Conservation (phyloP, 2,888 invertebrate species). For the Argyresthia albistria region DNA sequence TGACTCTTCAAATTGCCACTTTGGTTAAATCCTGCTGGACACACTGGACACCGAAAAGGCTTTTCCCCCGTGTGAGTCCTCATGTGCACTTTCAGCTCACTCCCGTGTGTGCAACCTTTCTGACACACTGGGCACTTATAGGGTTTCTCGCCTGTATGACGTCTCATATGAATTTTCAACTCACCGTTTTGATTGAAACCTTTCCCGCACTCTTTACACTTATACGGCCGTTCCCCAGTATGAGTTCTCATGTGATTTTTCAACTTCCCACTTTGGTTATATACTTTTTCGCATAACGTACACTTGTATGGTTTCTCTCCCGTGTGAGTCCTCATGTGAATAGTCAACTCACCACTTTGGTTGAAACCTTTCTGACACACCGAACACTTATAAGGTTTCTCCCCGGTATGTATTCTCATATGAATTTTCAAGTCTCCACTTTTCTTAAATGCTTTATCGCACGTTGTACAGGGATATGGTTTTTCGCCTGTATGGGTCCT, state of each 20-base stretch:
- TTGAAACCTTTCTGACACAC: not conserved
- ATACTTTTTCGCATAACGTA: not conserved
- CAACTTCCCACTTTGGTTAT: not conserved
- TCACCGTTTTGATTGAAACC: not conserved
- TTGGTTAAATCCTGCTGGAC: not conserved
- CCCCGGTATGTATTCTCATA: not conserved
- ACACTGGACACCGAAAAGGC: not conserved
- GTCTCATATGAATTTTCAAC: not conserved
- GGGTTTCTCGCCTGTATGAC: not conserved
- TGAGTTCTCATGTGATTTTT: not conserved
- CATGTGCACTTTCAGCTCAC: not conserved
- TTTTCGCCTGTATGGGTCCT: not conserved
- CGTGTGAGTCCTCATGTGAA: not conserved
- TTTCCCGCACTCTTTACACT: not conserved
- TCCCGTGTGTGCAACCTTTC: not conserved
- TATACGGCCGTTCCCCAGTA: not conserved
- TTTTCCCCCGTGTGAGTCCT: not conserved
- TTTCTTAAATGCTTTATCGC: not conserved
- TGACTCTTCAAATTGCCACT: not conserved
- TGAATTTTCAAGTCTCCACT: not conserved
- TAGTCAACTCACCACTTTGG: not conserved
- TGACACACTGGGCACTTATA: not conserved
- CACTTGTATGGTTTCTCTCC: not conserved
- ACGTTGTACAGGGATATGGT: not conserved
- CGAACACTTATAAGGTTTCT: not conserved